A percentile compares a stretch with the other conserved stretches of the same genome.
These are phyloP conservation scores for Boloria selene DNA, from an alignment of 2,888 invertebrate species.

Conservation along the genomic window DNA sequence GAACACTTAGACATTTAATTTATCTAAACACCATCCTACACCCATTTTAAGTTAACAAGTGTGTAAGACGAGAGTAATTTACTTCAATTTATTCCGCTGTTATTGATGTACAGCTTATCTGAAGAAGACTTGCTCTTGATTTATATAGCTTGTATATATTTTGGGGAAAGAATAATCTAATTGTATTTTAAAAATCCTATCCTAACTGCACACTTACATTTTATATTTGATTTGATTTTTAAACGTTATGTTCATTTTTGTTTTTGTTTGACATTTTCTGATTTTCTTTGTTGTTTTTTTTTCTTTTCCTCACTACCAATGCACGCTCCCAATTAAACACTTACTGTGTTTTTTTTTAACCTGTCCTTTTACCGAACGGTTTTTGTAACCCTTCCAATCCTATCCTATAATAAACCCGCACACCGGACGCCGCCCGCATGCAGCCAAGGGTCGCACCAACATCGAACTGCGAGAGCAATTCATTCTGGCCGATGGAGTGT, in stretches of 20 bases:
- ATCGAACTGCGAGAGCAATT: conserved; percentile 99
- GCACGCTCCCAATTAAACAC: conserved; percentile 76
- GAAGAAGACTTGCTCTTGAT: conserved; percentile 63
- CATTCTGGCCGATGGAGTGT: conserved; percentile 98
- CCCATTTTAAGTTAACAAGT: conserved; percentile 8
- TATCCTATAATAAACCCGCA: conserved; percentile 64
- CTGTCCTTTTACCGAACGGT: conserved; percentile 71
- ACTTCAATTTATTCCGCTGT: neutral
- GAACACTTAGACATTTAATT: conserved; percentile 41
- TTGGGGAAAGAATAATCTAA: conserved; percentile 77
- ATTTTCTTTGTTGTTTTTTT: conserved; percentile 81
- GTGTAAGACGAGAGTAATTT: neutral
- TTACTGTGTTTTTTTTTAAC: conserved; percentile 69
- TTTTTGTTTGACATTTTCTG: conserved; percentile 75
- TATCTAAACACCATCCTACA: neutral
- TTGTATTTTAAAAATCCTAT: conserved; percentile 73
- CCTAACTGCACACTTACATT: conserved; percentile 72
- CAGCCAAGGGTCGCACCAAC: conserved; percentile 99
- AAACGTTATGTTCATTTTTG: conserved; percentile 59
- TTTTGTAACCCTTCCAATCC: conserved; percentile 64
- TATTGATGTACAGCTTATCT: conserved; percentile 1
- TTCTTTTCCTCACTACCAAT: conserved; percentile 73
- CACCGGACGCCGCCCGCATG: conserved; percentile 83
- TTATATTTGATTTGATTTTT: conserved; percentile 58
- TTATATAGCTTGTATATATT: conserved; percentile 58